Percentiles rank a stretch among this genome's conserved stretches.
phyloP scores from a whole-genome alignment of 1,140 invertebrate species.

The Hesperophylax magnus region DNA sequence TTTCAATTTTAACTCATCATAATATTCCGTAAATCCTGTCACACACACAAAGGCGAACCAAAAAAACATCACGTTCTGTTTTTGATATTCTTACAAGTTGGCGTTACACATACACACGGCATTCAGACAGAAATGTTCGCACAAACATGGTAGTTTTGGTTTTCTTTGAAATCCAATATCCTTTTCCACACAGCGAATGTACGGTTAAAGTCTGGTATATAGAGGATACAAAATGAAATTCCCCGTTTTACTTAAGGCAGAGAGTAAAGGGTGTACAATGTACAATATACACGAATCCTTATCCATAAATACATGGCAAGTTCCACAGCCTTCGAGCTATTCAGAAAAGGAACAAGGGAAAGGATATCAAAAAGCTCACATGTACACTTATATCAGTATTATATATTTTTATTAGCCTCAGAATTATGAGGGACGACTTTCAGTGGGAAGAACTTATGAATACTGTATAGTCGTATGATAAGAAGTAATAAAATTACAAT shows the following conservation, averaged over 20 bases:
- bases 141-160: slow-evolving; percentile 26
- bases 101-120: neutral
- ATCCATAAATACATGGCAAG: slow-evolving; percentile 56
- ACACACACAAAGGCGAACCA: no score
- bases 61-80: no score
- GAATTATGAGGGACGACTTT: neutral
- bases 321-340: slow-evolving; percentile 49
- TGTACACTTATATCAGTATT: slow-evolving; percentile 8
- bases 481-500: no score
- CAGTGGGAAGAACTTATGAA: no score
- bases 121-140: slow-evolving; percentile 1
- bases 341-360: slow-evolving; percentile 44
- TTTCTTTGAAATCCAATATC: slow-evolving; percentile 38
- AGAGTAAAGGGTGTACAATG: slow-evolving; percentile 57
- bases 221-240: slow-evolving; percentile 58
- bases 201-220: slow-evolving; percentile 32
- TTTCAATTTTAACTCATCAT: no score
- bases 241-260: slow-evolving; percentile 56
- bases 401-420: slow-evolving; percentile 13
- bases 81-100: slow-evolving; percentile 11
- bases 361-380: slow-evolving; percentile 49
- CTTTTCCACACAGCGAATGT: slow-evolving; percentile 30
- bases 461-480: no score
- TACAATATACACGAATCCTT: slow-evolving; percentile 53
- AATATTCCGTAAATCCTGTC: no score